These are phyloP conservation scores for Eupithecia dodoneata DNA, from an alignment of 2,888 invertebrate genomes.

Conservation along the genomic window DNA sequence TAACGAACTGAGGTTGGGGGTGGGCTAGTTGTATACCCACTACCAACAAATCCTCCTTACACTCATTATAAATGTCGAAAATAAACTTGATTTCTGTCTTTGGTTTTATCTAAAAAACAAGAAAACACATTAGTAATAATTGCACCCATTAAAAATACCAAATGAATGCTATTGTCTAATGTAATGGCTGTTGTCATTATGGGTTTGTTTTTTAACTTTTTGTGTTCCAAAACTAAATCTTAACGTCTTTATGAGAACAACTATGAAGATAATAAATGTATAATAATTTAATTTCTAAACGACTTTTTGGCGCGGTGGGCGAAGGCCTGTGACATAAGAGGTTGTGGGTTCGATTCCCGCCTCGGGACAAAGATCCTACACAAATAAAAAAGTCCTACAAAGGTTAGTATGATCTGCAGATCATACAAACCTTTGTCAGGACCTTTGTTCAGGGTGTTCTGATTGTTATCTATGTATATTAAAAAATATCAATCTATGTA, in stretches of 20 bases:
- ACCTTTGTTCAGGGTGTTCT: too few species aligned
- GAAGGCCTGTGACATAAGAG: too few species aligned
- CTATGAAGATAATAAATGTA: too few species aligned
- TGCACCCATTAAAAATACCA: background rate
- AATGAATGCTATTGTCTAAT: background rate
- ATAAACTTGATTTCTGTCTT: slow-evolving; percentile 56
- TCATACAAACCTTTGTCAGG: too few species aligned
- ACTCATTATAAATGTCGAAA: slow-evolving; percentile 62
- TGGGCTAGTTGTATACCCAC: slow-evolving; percentile 65
- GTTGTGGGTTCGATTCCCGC: too few species aligned
- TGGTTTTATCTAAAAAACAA: slow-evolving; percentile 62
- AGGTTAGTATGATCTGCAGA: too few species aligned
- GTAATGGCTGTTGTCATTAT: background rate
- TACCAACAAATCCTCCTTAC: slow-evolving; percentile 58
- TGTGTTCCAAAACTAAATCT: background rate
- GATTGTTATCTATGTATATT: too few species aligned
- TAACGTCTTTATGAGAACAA: background rate
- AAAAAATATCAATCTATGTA: too few species aligned
- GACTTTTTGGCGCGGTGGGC: too few species aligned
- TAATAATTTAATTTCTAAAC: too few species aligned
- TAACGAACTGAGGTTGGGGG: slow-evolving; percentile 64
- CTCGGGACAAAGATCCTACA: too few species aligned
- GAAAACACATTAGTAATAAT: background rate
- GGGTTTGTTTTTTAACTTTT: background rate
- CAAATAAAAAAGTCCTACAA: too few species aligned